phyloP scores from a whole-genome alignment of 2,797 vertebrate genomes.

The Crypturellus tataupa region DNA sequence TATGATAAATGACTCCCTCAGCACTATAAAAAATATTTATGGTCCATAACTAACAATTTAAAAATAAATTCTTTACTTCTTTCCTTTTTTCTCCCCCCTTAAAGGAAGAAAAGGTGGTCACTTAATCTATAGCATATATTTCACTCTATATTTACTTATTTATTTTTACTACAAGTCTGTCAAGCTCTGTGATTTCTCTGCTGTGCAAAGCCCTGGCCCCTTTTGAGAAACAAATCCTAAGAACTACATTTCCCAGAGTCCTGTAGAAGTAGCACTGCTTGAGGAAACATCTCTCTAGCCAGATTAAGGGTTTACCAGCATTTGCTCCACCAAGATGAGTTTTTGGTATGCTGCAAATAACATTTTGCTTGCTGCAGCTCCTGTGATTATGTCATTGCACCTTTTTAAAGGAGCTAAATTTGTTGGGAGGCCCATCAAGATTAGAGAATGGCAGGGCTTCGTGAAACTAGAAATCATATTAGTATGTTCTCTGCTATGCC shows the following conservation, averaged over 20 bases:
- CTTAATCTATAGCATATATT: not conserved
- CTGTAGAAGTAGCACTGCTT: not conserved
- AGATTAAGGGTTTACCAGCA: not conserved
- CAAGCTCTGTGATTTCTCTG: not conserved
- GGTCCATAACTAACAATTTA: slow-evolving; percentile 17
- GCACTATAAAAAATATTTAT: slow-evolving; percentile 57
- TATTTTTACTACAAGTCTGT: not conserved
- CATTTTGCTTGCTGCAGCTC: not conserved
- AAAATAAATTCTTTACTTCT: slow-evolving; percentile 31
- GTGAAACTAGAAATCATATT: not conserved
- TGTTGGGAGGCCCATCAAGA: not conserved
- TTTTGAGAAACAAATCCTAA: not conserved
- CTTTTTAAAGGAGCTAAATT: not conserved
- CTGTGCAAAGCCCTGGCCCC: not conserved
- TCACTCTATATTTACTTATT: not conserved
- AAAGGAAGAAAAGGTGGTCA: not conserved
- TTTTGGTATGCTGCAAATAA: not conserved
- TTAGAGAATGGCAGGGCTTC: not conserved
- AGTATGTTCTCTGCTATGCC: not conserved
- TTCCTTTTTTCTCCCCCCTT: not conserved
- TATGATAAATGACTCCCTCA: slow-evolving; percentile 39
- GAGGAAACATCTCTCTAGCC: not conserved
- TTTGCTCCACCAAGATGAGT: not conserved
- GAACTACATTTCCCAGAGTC: not conserved
- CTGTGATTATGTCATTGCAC: not conserved